A percentile compares a stretch with the other conserved stretches of the same genome.
Conservation (phyloP, 2,797 vertebrate species). For the Masticophis lateralis region DNA sequence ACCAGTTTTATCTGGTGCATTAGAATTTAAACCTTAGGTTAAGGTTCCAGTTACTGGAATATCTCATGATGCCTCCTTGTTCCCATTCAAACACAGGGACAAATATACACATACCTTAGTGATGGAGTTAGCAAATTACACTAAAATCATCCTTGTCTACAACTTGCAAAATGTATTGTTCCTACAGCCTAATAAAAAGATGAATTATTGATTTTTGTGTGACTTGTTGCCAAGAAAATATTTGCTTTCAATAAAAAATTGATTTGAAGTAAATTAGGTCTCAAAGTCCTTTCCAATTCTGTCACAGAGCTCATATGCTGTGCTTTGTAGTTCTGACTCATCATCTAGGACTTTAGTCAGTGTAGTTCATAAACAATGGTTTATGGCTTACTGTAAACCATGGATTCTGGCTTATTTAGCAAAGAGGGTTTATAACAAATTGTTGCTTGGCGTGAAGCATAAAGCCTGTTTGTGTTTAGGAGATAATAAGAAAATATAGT, state of each 20-base stretch:
- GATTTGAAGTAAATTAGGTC: background rate
- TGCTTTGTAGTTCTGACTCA: background rate
- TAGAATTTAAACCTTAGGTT: constrained; percentile 20
- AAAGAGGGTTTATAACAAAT: background rate
- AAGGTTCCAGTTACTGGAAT: constrained; percentile 35
- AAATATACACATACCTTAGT: background rate
- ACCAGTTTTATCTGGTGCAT: constrained; percentile 15
- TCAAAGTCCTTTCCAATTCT: background rate
- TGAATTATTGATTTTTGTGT: background rate
- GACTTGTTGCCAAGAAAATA: background rate
- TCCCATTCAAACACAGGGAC: background rate
- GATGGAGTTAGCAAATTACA: constrained; percentile 15
- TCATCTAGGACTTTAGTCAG: background rate
- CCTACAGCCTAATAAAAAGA: constrained; percentile 30
- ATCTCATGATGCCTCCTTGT: background rate
- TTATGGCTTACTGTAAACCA: background rate
- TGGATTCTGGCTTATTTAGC: background rate
- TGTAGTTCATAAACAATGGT: background rate
- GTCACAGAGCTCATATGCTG: background rate
- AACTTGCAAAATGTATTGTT: background rate
- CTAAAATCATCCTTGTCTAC: background rate
- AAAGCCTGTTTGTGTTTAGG: background rate
- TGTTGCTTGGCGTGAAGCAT: background rate
- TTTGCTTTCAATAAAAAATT: background rate
- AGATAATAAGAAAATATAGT: background rate